phyloP scores from a whole-genome alignment of 2,888 invertebrate genomes.

The Cepaea hortensis region DNA sequence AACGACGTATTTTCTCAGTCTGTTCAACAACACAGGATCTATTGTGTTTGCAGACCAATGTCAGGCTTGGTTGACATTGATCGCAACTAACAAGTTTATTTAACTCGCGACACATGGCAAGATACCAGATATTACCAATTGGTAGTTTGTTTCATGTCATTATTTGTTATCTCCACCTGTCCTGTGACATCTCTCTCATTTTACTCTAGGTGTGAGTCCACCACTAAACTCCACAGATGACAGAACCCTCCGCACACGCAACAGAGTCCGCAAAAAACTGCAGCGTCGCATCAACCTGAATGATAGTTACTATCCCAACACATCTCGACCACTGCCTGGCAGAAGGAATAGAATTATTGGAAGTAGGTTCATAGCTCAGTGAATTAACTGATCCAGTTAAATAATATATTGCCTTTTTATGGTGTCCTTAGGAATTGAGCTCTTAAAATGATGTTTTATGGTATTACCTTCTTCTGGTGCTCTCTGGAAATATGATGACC shows the following conservation, averaged over 20 bases:
- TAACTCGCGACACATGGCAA: background rate
- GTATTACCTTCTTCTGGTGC: no score
- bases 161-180: constrained; percentile 53
- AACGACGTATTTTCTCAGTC: no score
- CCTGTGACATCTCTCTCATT: constrained; percentile 27
- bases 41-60: no score
- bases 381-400: background rate
- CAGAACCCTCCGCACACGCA: constrained; percentile 61
- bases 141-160: background rate
- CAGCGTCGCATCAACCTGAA: constrained; percentile 48
- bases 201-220: constrained; percentile 62
- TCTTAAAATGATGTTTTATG: no score
- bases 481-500: no score
- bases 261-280: constrained; percentile 62
- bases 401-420: no score
- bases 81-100: no score
- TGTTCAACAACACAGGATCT: no score
- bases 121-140: background rate
- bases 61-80: no score
- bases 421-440: no score
- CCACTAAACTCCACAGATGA: constrained; percentile 68
- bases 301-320: constrained; percentile 44
- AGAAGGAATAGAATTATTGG: constrained; percentile 33
- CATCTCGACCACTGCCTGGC: constrained; percentile 19
- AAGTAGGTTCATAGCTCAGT: background rate